Percentiles rank a stretch among this genome's conserved stretches.
Evolutionary conservation across 2,888 invertebrate genomes (phyloP).

Genomic region (Oligia fasciuncula): DNA sequence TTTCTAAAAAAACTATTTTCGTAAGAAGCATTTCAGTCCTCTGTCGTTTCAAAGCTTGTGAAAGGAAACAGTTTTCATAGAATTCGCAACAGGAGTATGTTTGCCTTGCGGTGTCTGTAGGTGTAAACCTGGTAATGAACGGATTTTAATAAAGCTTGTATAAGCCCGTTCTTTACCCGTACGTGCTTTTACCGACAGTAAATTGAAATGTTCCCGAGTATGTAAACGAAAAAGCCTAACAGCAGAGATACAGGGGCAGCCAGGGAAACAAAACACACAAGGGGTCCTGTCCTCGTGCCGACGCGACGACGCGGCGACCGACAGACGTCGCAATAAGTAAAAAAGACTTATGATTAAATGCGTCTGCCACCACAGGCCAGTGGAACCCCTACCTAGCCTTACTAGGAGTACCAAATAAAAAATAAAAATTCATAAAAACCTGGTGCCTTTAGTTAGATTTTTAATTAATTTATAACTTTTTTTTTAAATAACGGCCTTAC

Average conservation of each 20-base stretch:
- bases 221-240: neutral
- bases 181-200: neutral
- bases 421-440: neutral
- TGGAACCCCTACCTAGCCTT: neutral
- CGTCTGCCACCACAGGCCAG: neutral
- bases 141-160: neutral
- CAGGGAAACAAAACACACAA: neutral
- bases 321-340: neutral
- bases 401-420: neutral
- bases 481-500: too few relatives aligned
- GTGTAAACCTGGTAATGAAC: neutral
- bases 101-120: neutral
- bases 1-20: neutral
- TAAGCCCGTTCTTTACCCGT: too few relatives aligned
- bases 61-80: neutral
- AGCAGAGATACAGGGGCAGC: neutral
- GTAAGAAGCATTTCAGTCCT: neutral
- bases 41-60: slow-evolving; percentile 1
- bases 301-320: neutral
- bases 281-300: neutral
- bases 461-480: too few relatives aligned
- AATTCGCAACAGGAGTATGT: slow-evolving; percentile 8
- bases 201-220: neutral
- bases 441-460: neutral
- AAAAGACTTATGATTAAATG: slow-evolving; percentile 5